Evolutionary conservation across 2,888 invertebrate species (phyloP), one percentile per base, ranked within the genome.

Genomic region (Elmis aenea): DNA sequence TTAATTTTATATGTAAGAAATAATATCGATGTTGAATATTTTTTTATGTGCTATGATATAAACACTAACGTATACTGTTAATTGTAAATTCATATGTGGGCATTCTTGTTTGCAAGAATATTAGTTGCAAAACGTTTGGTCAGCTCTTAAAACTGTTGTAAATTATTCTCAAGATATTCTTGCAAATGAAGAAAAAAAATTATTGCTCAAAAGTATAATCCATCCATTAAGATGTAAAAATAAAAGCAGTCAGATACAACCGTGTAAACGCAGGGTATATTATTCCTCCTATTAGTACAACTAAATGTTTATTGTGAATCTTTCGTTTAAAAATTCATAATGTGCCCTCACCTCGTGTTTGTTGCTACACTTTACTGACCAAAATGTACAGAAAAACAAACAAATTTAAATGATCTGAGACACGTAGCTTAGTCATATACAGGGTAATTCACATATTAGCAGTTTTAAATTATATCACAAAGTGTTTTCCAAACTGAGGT

Each of bases 161-260:
- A 32, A 25, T 24, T 25, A 14, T 26, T 29, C 8, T 23, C 14
- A 29, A 42, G 34, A 42, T 38, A 42, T 42, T 42, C 35, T 38
- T 39, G 34, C 26, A 42, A 45, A 32, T 44, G 33, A 30, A 41
- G 28, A 42, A 28, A 35, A 36, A 37, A 34, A n/a, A 34, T 38
- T 38, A 37, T 62, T 62, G 66, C 66, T 66, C 66, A 66, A 66
- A 64, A 64, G 62, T 66, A 54, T 65, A 66, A 64, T 67, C 66
- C 66, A 66, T 67, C 66, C 66, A 67, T 62, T 61, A 52, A 53
- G 42, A 50, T 49, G 50, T 52, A 54, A 56, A 54, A 51, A 52
- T n/a, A n/a, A n/a, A n/a, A n/a, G n/a, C n/a, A n/a, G n/a, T n/a
- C n/a, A n/a, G n/a, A n/a, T n/a, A 58, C 57, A 55, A 40, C 42